Evolutionary conservation across 1,140 invertebrate species (phyloP).

Genomic region (Hylaeus volcanicus): DNA sequence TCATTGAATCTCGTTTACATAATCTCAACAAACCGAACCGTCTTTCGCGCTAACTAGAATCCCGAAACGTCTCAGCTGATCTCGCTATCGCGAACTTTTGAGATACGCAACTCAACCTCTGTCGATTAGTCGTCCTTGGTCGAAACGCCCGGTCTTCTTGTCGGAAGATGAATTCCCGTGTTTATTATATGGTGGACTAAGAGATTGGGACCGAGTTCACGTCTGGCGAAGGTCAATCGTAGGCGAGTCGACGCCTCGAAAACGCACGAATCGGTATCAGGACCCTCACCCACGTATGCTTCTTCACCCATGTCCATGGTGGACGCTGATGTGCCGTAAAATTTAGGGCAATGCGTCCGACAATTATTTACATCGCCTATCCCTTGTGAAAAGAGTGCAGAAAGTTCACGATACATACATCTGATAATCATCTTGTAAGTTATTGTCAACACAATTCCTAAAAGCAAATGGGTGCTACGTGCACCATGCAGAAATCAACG

Average conservation of each 20-base stretch:
- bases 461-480: too few relatives aligned
- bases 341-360: too few relatives aligned
- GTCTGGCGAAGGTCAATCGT: slow-evolving; percentile 27
- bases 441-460: too few relatives aligned
- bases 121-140: slow-evolving; percentile 38
- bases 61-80: background rate
- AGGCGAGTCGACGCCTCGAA: slow-evolving; percentile 18
- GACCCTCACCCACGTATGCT: slow-evolving; percentile 40
- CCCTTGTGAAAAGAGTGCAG: too few relatives aligned
- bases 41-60: background rate
- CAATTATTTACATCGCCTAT: too few relatives aligned
- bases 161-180: slow-evolving; percentile 50
- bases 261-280: slow-evolving; percentile 22
- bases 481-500: too few relatives aligned
- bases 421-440: too few relatives aligned
- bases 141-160: slow-evolving; percentile 16
- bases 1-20: background rate
- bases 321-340: too few relatives aligned
- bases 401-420: too few relatives aligned
- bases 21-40: background rate
- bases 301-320: too few relatives aligned
- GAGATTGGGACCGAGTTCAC: background rate
- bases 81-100: background rate
- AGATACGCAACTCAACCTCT: background rate
- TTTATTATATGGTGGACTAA: slow-evolving; percentile 54